Base-by-base conservation (phyloP, 2,888 invertebrate species). In the Dolichopus griseipennis region DNA sequence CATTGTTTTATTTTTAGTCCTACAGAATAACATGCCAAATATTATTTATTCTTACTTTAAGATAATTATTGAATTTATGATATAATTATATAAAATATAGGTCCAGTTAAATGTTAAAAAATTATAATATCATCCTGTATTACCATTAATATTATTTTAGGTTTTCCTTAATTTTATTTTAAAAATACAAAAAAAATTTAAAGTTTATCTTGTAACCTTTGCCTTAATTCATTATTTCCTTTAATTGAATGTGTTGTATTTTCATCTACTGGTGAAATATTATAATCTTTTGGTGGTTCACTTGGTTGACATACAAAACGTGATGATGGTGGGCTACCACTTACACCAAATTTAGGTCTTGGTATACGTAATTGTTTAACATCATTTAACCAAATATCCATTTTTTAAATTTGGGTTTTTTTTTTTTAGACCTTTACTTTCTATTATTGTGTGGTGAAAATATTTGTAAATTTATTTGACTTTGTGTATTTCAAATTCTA, bases 311-410 rank as follows among this genome's bases (percentile, higher is more conserved):
- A 75, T 75, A 76, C 73, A 66, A 71, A 70, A 8, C 71, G 67
- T 72, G 70, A 65, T 22, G 70, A 43, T 67, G 78, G 77, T 34
- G 77, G 82, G 76, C 78, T 83, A 76, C 78, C 83, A 72, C 73
- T 74, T 27, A 78, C 75, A 70, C 77, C 84, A 77, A 92, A 91
- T 84, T 93, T 93, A 7, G 93, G 93, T 72, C 93, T 85, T 34
- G 93, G 93, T 75, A 93, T 93, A 74, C 90, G 85, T 71, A 93
- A 88, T 73, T 90, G 87, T 80, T 92, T 92, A 65, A 93, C 90
- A 79, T 93, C 92, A 72, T 87, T 88, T 76, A 92, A 81, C 92
- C 92, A 92, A 74, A 90, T 89, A 78, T 93, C 93, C 92, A 93
- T 93, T 73, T 71, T 76, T 67, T 22, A 67, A 33, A 37, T 63